Conservation (phyloP, 1,140 invertebrate genomes). For the Gryllus bimaculatus region DNA sequence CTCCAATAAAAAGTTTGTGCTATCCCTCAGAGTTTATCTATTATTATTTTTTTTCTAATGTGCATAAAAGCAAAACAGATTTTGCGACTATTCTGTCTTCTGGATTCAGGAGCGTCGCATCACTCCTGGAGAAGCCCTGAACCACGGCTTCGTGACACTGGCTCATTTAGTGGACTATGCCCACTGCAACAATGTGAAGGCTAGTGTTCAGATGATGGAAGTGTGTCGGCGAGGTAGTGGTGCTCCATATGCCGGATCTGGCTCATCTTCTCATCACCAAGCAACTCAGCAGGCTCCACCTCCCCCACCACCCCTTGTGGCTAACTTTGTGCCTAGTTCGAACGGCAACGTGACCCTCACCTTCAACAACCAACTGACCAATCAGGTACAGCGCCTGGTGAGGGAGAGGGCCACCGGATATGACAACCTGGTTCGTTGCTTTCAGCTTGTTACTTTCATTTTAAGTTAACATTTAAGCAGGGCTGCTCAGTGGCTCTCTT, state of each 20-base stretch:
- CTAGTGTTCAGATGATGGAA: constrained; percentile 94
- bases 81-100: background rate
- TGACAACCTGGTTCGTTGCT: constrained; percentile 46
- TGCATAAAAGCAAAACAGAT: background rate
- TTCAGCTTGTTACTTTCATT: constrained; percentile 17
- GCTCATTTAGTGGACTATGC: constrained; percentile 92
- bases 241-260: constrained; percentile 37
- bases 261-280: constrained; percentile 23
- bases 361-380: constrained; percentile 70
- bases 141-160: constrained; percentile 88
- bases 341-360: constrained; percentile 78
- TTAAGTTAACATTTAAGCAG: constrained; percentile 13
- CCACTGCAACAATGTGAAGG: constrained; percentile 92
- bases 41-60: no score
- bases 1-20: no score
- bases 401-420: constrained; percentile 53
- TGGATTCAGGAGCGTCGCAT: constrained; percentile 71
- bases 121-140: constrained; percentile 88
- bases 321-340: constrained; percentile 59
- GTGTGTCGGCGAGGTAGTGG: constrained; percentile 57
- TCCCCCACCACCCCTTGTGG: constrained; percentile 40
- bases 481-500: background rate
- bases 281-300: constrained; percentile 36
- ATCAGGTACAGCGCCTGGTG: constrained; percentile 59
- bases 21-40: no score